Conservation (phyloP, 2,888 invertebrate species). For the Athalia cordata region DNA sequence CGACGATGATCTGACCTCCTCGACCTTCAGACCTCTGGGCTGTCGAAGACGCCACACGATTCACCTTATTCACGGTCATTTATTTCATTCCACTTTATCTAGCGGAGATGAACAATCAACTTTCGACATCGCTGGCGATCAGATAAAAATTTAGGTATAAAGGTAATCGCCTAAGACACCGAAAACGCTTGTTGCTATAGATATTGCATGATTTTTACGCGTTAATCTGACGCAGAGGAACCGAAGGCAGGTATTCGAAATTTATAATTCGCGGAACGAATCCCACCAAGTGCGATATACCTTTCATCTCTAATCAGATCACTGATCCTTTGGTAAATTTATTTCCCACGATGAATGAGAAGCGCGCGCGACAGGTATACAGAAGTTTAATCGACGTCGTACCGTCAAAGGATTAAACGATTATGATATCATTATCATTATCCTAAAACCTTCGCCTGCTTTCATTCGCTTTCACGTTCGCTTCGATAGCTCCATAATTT, state of each 20-base stretch:
- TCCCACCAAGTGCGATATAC: no score
- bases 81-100: constrained; percentile 1
- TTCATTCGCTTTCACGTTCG: background rate
- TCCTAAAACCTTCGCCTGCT: background rate
- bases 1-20: constrained; percentile 41
- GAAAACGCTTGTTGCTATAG: no score
- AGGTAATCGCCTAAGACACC: no score
- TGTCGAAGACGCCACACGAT: background rate
- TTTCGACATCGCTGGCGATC: no score
- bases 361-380: background rate
- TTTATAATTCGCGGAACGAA: no score
- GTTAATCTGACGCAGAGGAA: no score
- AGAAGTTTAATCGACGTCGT: background rate
- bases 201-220: no score
- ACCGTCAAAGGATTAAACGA: constrained; percentile 5
- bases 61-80: background rate
- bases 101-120: no score
- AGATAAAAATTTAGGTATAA: no score
- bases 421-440: background rate
- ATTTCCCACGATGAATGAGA: background rate
- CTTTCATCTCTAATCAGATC: no score
- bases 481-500: background rate
- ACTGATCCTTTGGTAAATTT: background rate
- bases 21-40: constrained; percentile 13
- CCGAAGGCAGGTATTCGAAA: no score